Evolutionary conservation across 2,113 vertebrate genomes (phyloP).

Genomic region (Protobothrops flavoviridis): DNA sequence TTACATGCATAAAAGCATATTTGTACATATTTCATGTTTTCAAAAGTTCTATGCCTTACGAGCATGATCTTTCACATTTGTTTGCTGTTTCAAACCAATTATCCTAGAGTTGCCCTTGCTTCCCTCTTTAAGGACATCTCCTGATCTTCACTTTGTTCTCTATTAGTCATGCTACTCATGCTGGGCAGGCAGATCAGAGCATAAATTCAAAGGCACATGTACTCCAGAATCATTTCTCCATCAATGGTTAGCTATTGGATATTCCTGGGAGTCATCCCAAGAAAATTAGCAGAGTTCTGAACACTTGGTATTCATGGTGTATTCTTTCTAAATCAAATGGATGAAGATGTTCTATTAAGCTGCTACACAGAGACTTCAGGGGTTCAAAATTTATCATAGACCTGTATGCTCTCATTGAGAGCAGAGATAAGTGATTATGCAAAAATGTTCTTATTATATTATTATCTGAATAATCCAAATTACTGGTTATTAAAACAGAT

Average conservation of each 20-base stretch:
- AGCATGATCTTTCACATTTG: not conserved
- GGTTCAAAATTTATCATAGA: slow-evolving; percentile 45
- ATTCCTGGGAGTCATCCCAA: not conserved
- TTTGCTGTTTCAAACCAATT: not conserved
- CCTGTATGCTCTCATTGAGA: slow-evolving; percentile 31
- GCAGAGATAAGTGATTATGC: slow-evolving; percentile 41
- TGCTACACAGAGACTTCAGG: slow-evolving; percentile 45
- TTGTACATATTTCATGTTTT: not conserved
- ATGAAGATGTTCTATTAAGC: not conserved
- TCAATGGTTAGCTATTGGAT: not conserved
- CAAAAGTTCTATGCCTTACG: not conserved
- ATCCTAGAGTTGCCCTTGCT: not conserved
- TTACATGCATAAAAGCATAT: not conserved
- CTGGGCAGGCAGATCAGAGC: not conserved
- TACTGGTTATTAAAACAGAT: slow-evolving; percentile 59
- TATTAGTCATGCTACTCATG: not conserved
- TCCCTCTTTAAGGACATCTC: not conserved
- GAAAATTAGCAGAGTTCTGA: not conserved
- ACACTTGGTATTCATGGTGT: not conserved
- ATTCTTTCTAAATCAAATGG: not conserved
- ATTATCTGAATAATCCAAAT: slow-evolving; percentile 55
- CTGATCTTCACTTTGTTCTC: not conserved
- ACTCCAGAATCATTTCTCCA: not conserved
- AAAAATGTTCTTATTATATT: slow-evolving; percentile 58
- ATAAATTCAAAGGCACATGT: not conserved